A percentile compares a stretch with the other conserved stretches of the same genome.
Conservation (phyloP, 1,140 invertebrate species). For the Chionoecetes opilio region DNA sequence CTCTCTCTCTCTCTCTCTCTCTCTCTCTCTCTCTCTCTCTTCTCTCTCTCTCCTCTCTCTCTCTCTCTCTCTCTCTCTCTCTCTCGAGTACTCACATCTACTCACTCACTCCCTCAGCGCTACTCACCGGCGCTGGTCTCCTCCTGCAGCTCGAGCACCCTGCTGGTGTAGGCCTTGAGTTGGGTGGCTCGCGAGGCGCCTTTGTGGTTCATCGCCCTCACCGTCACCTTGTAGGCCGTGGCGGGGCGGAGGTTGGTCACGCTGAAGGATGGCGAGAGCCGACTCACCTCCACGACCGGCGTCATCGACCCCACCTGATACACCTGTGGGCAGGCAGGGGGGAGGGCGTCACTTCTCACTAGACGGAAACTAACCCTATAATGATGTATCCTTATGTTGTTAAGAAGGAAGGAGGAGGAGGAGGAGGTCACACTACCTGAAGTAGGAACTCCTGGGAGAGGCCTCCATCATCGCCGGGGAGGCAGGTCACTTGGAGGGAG, state of each 20-base stretch:
- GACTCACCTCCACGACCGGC: conserved; percentile 71
- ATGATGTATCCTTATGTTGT: background rate
- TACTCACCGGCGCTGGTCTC: conserved; percentile 79
- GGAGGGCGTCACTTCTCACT: background rate
- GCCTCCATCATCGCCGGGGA: conserved; percentile 92
- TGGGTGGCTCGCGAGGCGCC: conserved; percentile 72
- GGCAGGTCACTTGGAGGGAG: conserved; percentile 90
- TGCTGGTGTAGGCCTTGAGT: conserved; percentile 77
- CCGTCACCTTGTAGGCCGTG: conserved; percentile 79
- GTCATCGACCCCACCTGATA: conserved; percentile 72
- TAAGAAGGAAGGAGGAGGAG: background rate
- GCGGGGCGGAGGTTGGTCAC: conserved; percentile 76
- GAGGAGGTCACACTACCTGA: conserved; percentile 42
- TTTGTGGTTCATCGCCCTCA: conserved; percentile 77
- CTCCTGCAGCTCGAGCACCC: conserved; percentile 72
- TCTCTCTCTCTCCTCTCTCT: too few species aligned
- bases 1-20: too few species aligned
- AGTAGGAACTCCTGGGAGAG: conserved; percentile 89
- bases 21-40: too few species aligned
- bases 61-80: too few species aligned
- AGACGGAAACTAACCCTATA: too few species aligned
- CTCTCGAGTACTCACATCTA: too few species aligned
- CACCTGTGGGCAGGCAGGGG: conserved; percentile 62
- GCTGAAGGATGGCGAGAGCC: conserved; percentile 71
- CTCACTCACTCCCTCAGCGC: too few species aligned